Percentiles rank a stretch among this genome's conserved stretches.
These are phyloP conservation scores for Otocyon megalotis DNA, from an alignment of 2,113 vertebrate species.

Conservation along the genomic window DNA sequence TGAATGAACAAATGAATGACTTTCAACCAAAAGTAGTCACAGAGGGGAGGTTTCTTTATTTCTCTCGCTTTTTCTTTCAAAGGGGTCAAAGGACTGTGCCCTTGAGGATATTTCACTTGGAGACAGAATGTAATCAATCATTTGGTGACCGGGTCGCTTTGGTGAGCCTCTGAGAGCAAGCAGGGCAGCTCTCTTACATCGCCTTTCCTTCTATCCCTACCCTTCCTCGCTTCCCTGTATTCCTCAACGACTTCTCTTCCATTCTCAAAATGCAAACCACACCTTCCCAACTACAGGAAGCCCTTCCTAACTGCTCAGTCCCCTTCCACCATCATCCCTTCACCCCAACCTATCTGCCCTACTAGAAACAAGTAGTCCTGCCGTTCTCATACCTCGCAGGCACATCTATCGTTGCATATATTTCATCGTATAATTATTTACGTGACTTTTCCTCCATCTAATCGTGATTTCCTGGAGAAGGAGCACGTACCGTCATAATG, in stretches of 20 bases:
- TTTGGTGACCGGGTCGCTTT: not conserved
- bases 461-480: not conserved
- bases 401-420: not conserved
- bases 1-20: not conserved
- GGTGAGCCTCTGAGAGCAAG: not conserved
- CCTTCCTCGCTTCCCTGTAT: not conserved
- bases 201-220: not conserved
- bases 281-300: not conserved
- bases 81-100: not conserved
- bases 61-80: constrained; percentile 28
- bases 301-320: not conserved
- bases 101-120: constrained; percentile 18
- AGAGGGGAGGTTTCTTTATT: not conserved
- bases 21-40: constrained; percentile 5
- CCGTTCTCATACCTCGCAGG: not conserved
- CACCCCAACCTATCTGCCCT: not conserved
- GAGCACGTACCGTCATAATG: not conserved
- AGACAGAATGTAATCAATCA: not conserved
- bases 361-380: not conserved
- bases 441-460: not conserved
- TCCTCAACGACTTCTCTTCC: not conserved
- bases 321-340: not conserved
- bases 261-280: not conserved
- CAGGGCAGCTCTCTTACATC: not conserved
- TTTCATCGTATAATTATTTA: not conserved